Evolutionary conservation across 2,113 vertebrate genomes (phyloP), one percentile per base, ranked within the genome.

Genomic region (Nycticryphes semicollaris): DNA sequence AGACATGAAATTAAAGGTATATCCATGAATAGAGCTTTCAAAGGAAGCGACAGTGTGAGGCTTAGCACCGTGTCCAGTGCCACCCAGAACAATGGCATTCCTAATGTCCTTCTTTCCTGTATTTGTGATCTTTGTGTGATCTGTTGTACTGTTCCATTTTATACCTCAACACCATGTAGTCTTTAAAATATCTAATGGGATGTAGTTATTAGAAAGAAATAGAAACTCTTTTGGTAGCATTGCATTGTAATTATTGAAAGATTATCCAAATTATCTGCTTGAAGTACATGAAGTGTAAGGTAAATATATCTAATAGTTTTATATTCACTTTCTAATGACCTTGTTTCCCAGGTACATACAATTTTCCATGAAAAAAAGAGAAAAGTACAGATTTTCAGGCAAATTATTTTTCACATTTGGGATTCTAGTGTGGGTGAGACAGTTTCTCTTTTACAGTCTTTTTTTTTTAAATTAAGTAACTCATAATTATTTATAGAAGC

Each of bases 371-470:
- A 22, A 18, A 72, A 53, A 48, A 59, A 78, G 15, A 64, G 33
- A 66, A 53, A 70, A 53, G 18, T 73, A 67, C 28, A 50, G 39
- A 67, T 45, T 48, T 72, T 89, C 41, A 87, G 66, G 47, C 27
- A 88, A 84, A 94, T 87, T 80, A 62, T 37, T 90, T 94, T 86
- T 92, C 16, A 41, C 53, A 6, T 93, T 56, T 72, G 73, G 69
- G 69, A 94, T 68, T 86, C 41, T 21, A 90, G 79, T 90, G 92
- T 94, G 76, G 83, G 90, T 90, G 83, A 94, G 91, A 76, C 76
- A 82, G 53, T 74, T 84, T 84, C 37, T 84, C 37, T 86, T 79
- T 81, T 89, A 67, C 18, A 80, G 76, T 48, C 59, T 77, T 89
- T 33, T 19, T 9, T 7, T 81, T 59, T 39, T 47, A 89, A 95